phyloP scores from a whole-genome alignment of 2,888 invertebrate genomes.

The Thecophora atra region DNA sequence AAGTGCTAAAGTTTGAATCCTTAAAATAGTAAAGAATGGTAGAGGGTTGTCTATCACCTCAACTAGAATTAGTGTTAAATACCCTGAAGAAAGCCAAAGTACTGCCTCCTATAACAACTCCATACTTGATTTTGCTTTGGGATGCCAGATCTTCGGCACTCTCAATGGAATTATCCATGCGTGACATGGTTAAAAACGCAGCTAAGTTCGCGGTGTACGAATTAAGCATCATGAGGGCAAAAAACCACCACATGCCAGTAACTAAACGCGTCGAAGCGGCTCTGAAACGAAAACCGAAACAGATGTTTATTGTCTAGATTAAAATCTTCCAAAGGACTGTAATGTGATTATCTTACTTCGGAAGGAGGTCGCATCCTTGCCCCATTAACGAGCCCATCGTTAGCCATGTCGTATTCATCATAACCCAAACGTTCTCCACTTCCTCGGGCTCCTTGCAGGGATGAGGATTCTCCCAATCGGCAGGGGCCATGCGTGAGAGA shows the following conservation, averaged over 20 bases:
- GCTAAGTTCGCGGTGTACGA: conserved; percentile 96
- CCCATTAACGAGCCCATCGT: conserved; percentile 91
- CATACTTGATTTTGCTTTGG: conserved; percentile 96
- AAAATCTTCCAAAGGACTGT: too few species aligned
- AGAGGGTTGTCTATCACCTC: not conserved
- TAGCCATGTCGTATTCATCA: conserved; percentile 92
- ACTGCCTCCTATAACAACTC: conserved; percentile 88
- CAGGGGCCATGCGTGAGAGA: conserved; percentile 85
- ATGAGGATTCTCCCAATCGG: conserved; percentile 94
- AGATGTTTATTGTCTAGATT: not conserved
- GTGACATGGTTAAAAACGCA: conserved; percentile 89
- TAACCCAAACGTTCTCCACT: conserved; percentile 86
- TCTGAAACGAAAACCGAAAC: conserved; percentile 67
- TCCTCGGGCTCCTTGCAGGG: conserved; percentile 88
- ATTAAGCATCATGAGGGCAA: conserved; percentile 88
- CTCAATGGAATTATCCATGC: conserved; percentile 77
- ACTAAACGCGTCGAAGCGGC: conserved; percentile 90
- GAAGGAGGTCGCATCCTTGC: conserved; percentile 91
- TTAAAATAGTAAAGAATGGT: conserved; percentile 56
- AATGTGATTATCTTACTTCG: conserved; percentile 74
- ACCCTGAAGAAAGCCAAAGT: conserved; percentile 92
- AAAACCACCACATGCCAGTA: conserved; percentile 93
- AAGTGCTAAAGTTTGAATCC: conserved; percentile 89
- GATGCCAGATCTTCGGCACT: conserved; percentile 91
- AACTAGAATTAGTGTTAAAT: conserved; percentile 41